Conservation (phyloP, 2,113 vertebrate species). For the Corydoras sp. region DNA sequence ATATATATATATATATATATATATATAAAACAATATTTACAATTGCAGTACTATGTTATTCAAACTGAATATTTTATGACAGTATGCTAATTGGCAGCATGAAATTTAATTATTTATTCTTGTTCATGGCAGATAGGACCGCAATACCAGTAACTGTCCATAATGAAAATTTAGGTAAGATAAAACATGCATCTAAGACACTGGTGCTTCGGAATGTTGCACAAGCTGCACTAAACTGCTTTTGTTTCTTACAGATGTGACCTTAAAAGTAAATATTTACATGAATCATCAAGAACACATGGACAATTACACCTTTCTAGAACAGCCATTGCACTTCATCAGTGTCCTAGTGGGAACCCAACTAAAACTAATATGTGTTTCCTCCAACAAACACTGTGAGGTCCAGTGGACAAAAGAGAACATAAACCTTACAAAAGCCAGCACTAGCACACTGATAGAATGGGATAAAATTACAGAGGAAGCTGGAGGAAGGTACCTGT, state of each 20-base stretch:
- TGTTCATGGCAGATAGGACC: slow-evolving; percentile 7
- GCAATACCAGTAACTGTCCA: background rate
- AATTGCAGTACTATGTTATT: no score
- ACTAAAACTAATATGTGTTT: slow-evolving; percentile 37
- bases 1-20: no score
- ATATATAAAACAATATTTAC: no score
- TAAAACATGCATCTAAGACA: background rate
- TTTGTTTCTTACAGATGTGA: slow-evolving; percentile 25
- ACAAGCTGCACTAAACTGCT: background rate
- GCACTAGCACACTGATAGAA: background rate
- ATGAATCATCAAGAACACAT: slow-evolving; percentile 1
- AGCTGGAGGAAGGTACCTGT: slow-evolving; percentile 42
- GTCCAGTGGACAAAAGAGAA: slow-evolving; percentile 38
- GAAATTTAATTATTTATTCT: no score
- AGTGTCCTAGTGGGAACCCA: slow-evolving; percentile 21
- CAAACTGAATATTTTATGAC: no score
- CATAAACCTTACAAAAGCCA: slow-evolving; percentile 10
- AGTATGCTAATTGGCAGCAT: no score
- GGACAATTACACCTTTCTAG: background rate
- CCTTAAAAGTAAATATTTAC: slow-evolving; percentile 24
- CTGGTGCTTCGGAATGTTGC: background rate
- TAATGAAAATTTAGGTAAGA: slow-evolving; percentile 11
- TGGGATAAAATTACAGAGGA: slow-evolving; percentile 27
- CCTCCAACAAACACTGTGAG: slow-evolving; percentile 10
- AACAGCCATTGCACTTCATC: slow-evolving; percentile 13